phyloP scores from a whole-genome alignment of 2,113 vertebrate genomes.

The Podiceps cristatus region DNA sequence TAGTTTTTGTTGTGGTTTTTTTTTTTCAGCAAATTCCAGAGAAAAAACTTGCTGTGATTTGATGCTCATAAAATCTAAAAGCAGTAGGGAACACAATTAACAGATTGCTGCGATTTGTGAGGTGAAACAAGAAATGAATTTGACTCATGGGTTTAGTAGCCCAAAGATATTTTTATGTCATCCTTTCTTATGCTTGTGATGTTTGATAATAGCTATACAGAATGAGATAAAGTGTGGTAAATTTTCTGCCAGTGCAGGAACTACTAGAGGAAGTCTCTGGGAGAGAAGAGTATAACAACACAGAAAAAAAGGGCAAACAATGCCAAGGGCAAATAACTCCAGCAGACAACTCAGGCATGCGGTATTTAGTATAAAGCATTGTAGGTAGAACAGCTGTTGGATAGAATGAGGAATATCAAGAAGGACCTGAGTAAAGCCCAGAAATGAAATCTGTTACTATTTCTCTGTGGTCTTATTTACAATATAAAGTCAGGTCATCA shows the following conservation, averaged over 20 bases:
- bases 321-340: background rate
- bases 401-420: background rate
- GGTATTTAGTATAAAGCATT: background rate
- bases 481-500: background rate
- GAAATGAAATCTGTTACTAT: background rate
- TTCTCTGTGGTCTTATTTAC: background rate
- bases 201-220: background rate
- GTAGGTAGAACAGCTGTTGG: background rate
- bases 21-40: background rate
- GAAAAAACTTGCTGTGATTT: background rate
- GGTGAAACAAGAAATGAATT: conserved; percentile 18
- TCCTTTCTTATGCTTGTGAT: background rate
- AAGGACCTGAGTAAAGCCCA: background rate
- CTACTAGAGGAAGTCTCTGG: background rate
- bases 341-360: background rate
- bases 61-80: conserved; percentile 10
- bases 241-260: background rate
- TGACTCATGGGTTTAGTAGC: background rate
- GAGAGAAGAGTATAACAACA: background rate
- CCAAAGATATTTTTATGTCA: background rate
- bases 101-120: background rate
- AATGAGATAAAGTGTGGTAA: background rate
- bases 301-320: background rate
- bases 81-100: conserved; percentile 15
- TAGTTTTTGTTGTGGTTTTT: background rate